Percentiles rank a stretch among this genome's conserved stretches.
phyloP scores from a whole-genome alignment of 2,797 vertebrate species.

The Melanotaenia boesemani region DNA sequence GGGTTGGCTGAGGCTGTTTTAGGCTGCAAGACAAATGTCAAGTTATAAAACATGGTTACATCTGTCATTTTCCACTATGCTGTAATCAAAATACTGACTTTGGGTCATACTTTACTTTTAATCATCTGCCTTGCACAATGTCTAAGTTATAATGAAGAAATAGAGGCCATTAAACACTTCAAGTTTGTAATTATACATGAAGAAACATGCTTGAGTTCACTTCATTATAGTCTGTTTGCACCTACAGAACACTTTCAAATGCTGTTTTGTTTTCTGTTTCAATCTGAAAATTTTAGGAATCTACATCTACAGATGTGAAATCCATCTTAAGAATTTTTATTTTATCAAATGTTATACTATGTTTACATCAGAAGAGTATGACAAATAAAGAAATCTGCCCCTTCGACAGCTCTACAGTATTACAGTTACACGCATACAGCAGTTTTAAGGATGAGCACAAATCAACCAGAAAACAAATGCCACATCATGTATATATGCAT shows the following conservation, averaged over 20 bases:
- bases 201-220: not conserved
- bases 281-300: not conserved
- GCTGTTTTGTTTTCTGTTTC: not conserved
- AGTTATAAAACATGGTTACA: not conserved
- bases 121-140: not conserved
- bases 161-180: not conserved
- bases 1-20: constrained; percentile 83
- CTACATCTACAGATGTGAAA: not conserved
- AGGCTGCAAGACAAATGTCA: constrained; percentile 75
- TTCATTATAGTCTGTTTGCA: not conserved
- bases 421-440: not conserved
- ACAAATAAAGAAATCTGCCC: not conserved
- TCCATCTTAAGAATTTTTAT: not conserved
- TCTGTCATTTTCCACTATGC: not conserved
- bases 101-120: not conserved
- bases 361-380: not conserved
- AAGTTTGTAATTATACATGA: too few relatives aligned
- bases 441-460: not conserved
- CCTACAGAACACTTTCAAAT: not conserved
- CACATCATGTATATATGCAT: not conserved
- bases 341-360: not conserved
- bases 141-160: not conserved
- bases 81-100: not conserved
- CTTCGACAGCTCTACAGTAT: not conserved
- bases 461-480: not conserved